phyloP scores from a whole-genome alignment of 2,113 vertebrate genomes.

The Machaerirhynchus nigripectus region DNA sequence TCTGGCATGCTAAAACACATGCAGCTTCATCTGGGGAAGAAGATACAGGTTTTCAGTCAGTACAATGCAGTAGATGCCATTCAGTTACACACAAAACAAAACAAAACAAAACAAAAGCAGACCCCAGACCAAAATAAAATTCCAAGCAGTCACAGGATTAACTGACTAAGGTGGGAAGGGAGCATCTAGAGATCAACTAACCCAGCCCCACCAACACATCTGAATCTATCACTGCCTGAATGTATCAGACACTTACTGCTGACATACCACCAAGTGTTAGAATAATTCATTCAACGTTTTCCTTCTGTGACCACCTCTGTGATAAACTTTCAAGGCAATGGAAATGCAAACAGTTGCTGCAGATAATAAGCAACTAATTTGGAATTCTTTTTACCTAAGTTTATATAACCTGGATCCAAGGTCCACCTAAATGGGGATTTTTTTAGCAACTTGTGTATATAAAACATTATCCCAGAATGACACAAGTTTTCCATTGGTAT shows the following conservation, averaged over 20 bases:
- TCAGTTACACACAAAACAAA: neutral
- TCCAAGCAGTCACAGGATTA: neutral
- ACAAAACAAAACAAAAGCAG: neutral
- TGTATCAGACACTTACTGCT: neutral
- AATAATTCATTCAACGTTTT: neutral
- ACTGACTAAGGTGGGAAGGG: neutral
- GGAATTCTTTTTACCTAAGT: neutral
- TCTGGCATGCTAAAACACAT: neutral
- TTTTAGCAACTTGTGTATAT: neutral
- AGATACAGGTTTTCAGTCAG: neutral
- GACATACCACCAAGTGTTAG: neutral
- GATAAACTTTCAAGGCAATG: neutral
- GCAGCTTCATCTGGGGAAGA: neutral
- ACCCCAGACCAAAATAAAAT: neutral
- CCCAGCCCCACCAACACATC: neutral
- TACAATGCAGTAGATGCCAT: neutral
- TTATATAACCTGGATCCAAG: neutral
- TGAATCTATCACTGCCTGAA: neutral
- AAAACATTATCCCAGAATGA: conserved; percentile 3
- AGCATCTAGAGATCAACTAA: neutral
- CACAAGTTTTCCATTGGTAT: neutral
- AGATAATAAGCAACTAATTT: neutral
- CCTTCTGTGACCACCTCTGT: neutral
- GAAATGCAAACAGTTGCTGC: neutral
- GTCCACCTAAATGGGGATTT: neutral